phyloP scores from a whole-genome alignment of 2,113 vertebrate species.

The Apteryx owenii region DNA sequence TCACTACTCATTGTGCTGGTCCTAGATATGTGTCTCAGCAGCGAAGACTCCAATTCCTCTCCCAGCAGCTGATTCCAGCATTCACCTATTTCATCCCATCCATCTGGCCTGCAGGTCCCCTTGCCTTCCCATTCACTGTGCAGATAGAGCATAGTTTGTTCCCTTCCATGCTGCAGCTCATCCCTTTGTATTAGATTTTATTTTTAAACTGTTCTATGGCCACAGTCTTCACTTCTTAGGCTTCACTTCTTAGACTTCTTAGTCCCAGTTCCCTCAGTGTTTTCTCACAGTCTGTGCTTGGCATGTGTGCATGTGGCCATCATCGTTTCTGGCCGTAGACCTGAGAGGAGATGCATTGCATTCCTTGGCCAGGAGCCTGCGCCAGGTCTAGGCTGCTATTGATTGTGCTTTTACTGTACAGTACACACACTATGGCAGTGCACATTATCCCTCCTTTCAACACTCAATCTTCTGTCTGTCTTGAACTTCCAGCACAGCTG shows the following conservation, averaged over 20 bases:
- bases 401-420: rapidly evolving
- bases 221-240: background rate
- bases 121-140: background rate
- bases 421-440: background rate
- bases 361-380: background rate
- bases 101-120: background rate
- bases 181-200: background rate
- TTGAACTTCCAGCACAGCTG: background rate
- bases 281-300: background rate
- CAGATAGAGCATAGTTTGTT: background rate
- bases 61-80: background rate
- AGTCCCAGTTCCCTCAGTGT: too few species aligned
- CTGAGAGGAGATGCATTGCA: background rate
- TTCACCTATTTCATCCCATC: background rate
- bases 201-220: background rate
- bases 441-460: background rate
- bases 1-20: rapidly evolving
- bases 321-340: rapidly evolving
- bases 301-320: background rate
- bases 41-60: background rate
- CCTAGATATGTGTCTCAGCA: background rate
- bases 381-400: background rate
- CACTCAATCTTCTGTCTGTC: background rate
- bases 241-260: background rate
- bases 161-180: background rate